Conservation (phyloP, 2,113 vertebrate genomes). For the Lagopus leucura region DNA sequence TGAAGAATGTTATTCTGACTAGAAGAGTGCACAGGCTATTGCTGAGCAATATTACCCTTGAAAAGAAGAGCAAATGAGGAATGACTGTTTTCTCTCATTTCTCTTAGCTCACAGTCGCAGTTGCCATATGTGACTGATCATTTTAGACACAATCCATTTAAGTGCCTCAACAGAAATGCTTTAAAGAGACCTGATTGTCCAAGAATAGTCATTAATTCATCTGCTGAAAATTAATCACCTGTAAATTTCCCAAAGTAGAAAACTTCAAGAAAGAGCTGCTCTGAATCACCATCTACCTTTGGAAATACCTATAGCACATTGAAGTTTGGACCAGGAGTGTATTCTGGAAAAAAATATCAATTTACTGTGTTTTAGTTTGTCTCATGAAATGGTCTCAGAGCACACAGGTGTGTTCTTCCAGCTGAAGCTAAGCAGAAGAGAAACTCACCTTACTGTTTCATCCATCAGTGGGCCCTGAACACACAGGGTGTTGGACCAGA, state of each 20-base stretch:
- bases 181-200: neutral
- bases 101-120: neutral
- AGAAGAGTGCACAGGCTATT: neutral
- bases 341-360: neutral
- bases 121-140: neutral
- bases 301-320: neutral
- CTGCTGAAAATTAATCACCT: neutral
- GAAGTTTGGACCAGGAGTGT: neutral
- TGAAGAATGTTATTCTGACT: neutral
- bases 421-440: neutral
- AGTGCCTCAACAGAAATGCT: neutral
- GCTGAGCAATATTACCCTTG: neutral
- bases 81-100: neutral
- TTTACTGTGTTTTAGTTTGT: neutral
- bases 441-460: rapidly evolving
- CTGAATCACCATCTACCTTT: neutral
- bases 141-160: neutral
- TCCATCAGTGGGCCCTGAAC: neutral
- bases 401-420: neutral
- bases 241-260: neutral
- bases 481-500: neutral
- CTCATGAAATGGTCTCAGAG: neutral
- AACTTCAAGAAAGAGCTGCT: neutral
- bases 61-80: neutral
- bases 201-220: neutral